Conservation (phyloP, 2,797 vertebrate genomes). For the Acrossocheilus fasciatus region DNA sequence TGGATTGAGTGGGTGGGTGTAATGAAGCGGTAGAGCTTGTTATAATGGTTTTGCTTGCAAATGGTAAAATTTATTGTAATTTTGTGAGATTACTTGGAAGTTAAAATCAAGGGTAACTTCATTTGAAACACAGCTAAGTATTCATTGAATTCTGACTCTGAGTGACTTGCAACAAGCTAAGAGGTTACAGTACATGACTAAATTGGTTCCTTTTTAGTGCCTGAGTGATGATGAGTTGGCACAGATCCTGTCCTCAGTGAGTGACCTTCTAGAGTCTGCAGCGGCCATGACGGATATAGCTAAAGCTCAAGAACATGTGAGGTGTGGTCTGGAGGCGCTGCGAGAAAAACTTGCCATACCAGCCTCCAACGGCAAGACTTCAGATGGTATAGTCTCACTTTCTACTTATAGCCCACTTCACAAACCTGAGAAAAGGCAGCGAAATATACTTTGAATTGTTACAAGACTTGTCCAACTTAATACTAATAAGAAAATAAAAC, state of each 20-base stretch:
- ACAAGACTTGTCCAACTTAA: not conserved
- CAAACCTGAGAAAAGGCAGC: not conserved
- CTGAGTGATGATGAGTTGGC: conserved; percentile 81
- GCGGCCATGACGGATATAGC: conserved; percentile 69
- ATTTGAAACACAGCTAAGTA: not conserved
- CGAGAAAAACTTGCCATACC: conserved; percentile 78
- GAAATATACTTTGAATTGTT: not conserved
- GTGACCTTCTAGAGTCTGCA: conserved; percentile 81
- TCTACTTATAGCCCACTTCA: not conserved
- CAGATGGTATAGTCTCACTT: conserved; percentile 69
- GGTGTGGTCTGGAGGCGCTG: conserved; percentile 77
- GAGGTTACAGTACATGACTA: not conserved
- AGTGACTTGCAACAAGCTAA: not conserved
- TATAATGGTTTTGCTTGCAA: not conserved
- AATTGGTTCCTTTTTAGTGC: conserved; percentile 63
- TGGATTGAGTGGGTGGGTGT: not conserved
- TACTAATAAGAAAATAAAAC: not conserved
- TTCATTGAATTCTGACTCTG: not conserved
- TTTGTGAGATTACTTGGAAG: not conserved
- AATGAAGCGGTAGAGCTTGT: not conserved
- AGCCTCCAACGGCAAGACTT: conserved; percentile 72
- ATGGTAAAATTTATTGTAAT: not conserved
- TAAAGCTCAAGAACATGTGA: conserved; percentile 78
- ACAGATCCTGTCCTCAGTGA: conserved; percentile 78
- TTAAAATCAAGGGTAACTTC: not conserved